Percentiles rank a stretch among this genome's conserved stretches.
Evolutionary conservation across 1,140 invertebrate genomes (phyloP).

Genomic region (Ceratosolen fusciceps): DNA sequence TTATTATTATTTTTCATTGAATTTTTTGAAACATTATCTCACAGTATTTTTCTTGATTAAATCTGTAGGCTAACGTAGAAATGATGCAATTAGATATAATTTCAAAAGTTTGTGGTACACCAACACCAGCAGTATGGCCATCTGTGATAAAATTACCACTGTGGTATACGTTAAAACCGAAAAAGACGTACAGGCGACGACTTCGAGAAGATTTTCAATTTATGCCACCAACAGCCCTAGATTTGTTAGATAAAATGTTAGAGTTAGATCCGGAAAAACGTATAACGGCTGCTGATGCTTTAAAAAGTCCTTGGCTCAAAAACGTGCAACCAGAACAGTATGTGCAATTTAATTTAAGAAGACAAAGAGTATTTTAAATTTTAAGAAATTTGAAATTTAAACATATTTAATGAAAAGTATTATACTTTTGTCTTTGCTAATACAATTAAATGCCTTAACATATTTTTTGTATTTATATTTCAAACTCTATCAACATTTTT

Average conservation of each 20-base stretch:
- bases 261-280: slow-evolving; percentile 94
- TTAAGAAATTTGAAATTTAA: neutral
- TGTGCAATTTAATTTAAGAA: slow-evolving; percentile 66
- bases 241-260: slow-evolving; percentile 96
- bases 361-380: neutral
- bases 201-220: slow-evolving; percentile 94
- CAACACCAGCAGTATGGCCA: slow-evolving; percentile 97
- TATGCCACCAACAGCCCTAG: slow-evolving; percentile 90
- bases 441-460: neutral
- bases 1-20: neutral
- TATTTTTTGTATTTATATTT: neutral
- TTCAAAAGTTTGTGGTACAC: slow-evolving; percentile 94
- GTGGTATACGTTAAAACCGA: slow-evolving; percentile 93
- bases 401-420: slow-evolving; percentile 8
- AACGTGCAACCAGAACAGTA: slow-evolving; percentile 92
- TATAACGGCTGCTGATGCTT: slow-evolving; percentile 94
- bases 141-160: slow-evolving; percentile 94
- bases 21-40: neutral
- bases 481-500: neutral
- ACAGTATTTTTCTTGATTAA: neutral
- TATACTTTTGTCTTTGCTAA: neutral
- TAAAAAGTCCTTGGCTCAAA: slow-evolving; percentile 95
- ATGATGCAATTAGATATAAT: slow-evolving; percentile 96
- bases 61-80: slow-evolving; percentile 88
- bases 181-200: slow-evolving; percentile 89